phyloP scores from a whole-genome alignment of 2,888 invertebrate genomes.

The Reticulitermes lucifugus region DNA sequence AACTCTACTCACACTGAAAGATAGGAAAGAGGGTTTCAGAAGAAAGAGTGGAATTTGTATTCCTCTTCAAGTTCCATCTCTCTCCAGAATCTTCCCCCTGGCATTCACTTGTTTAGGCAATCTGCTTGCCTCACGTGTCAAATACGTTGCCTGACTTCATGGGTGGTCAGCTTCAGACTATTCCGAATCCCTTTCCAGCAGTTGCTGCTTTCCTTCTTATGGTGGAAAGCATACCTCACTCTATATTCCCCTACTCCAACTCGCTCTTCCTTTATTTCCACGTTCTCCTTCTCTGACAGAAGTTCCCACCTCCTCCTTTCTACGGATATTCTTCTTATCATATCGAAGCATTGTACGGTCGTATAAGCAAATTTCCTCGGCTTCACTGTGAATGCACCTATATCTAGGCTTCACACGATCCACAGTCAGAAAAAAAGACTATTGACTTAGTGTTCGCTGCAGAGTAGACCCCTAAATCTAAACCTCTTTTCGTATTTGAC shows the following conservation, averaged over 20 bases:
- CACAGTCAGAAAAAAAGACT: neutral
- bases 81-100: neutral
- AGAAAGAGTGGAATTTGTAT: neutral
- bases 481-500: too few species aligned
- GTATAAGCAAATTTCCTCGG: constrained; percentile 11
- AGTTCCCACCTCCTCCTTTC: neutral
- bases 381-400: neutral
- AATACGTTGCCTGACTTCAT: constrained; percentile 4
- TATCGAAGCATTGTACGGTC: neutral
- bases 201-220: neutral
- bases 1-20: neutral
- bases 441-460: neutral
- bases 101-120: constrained; percentile 15
- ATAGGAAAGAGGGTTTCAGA: neutral
- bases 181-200: neutral
- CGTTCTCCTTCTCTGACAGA: neutral
- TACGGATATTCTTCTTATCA: constrained; percentile 3
- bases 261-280: neutral
- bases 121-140: constrained; percentile 23
- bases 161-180: neutral
- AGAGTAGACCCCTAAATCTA: neutral
- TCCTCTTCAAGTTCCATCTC: neutral
- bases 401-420: neutral
- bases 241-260: neutral
- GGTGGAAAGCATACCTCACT: neutral